Percentiles rank a stretch among this genome's conserved stretches.
Conservation (phyloP, 92 coral and sea anemone genomes). For the Porites evermanni region DNA sequence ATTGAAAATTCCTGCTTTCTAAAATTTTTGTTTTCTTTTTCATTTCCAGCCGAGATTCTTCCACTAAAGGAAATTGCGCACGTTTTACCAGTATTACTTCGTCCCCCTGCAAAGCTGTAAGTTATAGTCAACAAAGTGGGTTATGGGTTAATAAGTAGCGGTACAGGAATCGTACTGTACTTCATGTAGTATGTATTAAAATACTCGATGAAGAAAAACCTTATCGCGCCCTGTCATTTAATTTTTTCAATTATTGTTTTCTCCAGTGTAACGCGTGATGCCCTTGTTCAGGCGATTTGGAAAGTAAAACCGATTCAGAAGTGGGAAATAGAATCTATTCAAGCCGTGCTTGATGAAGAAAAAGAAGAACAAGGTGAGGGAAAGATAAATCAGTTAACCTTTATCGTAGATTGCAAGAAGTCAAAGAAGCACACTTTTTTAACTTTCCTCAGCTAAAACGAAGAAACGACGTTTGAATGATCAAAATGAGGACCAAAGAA, state of each 20-base stretch:
- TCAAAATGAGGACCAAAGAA: neutral
- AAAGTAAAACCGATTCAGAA: conserved; percentile 59
- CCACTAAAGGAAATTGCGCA: conserved; percentile 71
- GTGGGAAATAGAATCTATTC: conserved; percentile 94
- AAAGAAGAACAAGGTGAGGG: conserved; percentile 49
- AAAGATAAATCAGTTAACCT: too few relatives aligned
- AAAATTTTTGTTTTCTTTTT: neutral
- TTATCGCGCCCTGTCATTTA: neutral
- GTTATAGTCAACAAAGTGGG: conserved; percentile 10
- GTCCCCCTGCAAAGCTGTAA: conserved; percentile 84
- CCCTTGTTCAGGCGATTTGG: conserved; percentile 73
- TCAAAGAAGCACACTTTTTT: neutral
- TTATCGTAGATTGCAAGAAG: too few relatives aligned
- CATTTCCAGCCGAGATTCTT: conserved; percentile 71
- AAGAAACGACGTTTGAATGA: conserved; percentile 20
- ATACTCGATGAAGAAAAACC: too few relatives aligned
- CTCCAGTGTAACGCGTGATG: conserved; percentile 65
- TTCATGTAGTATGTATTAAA: too few relatives aligned
- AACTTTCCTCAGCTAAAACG: conserved; percentile 5
- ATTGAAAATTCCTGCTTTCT: neutral
- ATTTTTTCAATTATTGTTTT: neutral
- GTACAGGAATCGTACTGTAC: too few relatives aligned
- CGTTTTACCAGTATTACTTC: conserved; percentile 85
- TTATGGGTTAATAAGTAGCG: neutral
- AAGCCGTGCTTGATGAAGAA: conserved; percentile 87